A percentile compares a stretch with the other conserved stretches of the same genome.
Conservation (phyloP, 1,140 invertebrate genomes). For the Panulirus ornatus region DNA sequence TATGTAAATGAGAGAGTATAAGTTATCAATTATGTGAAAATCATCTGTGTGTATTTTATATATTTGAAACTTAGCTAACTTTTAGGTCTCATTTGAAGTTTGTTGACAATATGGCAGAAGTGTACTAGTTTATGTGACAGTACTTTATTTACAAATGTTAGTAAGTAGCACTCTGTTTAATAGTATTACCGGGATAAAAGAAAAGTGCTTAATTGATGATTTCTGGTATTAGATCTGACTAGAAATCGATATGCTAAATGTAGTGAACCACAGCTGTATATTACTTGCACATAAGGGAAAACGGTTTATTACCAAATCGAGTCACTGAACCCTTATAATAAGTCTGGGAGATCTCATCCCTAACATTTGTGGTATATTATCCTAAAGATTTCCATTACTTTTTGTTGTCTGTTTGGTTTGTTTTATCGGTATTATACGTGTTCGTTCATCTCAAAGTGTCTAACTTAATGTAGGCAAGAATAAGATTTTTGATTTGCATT, state of each 20-base stretch:
- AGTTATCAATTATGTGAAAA: background rate
- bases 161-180: background rate
- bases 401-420: no score
- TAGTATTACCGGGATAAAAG: background rate
- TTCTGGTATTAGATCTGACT: background rate
- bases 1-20: no score
- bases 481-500: no score
- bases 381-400: no score
- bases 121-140: slow-evolving; percentile 36
- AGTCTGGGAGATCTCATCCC: background rate
- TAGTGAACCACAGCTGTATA: background rate
- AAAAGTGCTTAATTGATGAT: background rate
- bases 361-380: no score
- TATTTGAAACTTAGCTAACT: background rate
- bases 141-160: background rate
- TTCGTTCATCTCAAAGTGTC: no score
- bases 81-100: slow-evolving; percentile 42
- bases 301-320: background rate
- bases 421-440: no score
- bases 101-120: slow-evolving; percentile 66
- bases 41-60: background rate
- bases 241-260: background rate
- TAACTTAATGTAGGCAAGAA: no score
- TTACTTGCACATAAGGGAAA: no score
- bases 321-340: slow-evolving; percentile 25